These are phyloP conservation scores for Apogon hyalosoma DNA, from an alignment of 2,797 vertebrate genomes.

Conservation along the genomic window DNA sequence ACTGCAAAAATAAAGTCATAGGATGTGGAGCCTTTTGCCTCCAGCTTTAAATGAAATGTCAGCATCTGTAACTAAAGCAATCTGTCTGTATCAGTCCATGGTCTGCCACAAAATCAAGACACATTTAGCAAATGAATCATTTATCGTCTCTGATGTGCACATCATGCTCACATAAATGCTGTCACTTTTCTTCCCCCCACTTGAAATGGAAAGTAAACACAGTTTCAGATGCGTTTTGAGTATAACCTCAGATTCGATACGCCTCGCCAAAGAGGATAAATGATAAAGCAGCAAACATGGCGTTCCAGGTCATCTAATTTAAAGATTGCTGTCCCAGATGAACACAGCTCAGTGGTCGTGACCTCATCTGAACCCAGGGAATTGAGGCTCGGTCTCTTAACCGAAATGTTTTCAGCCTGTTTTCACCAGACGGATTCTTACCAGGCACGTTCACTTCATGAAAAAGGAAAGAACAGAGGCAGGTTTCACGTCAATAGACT, in stretches of 20 bases:
- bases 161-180: slow-evolving; percentile 25
- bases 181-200: slow-evolving; percentile 12
- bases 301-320: slow-evolving; percentile 44
- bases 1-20: slow-evolving; percentile 22
- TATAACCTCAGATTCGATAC: slow-evolving; percentile 13
- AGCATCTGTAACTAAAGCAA: slow-evolving; percentile 29
- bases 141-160: slow-evolving; percentile 5
- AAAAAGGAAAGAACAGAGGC: not conserved
- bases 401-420: slow-evolving; percentile 14
- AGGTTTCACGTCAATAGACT: no score
- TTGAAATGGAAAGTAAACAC: slow-evolving; percentile 27
- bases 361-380: slow-evolving; percentile 29
- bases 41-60: slow-evolving; percentile 50
- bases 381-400: slow-evolving; percentile 9
- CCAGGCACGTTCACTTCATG: not conserved
- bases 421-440: slow-evolving; percentile 14
- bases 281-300: slow-evolving; percentile 30
- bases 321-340: slow-evolving; percentile 39
- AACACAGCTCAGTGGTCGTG: slow-evolving; percentile 25
- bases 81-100: slow-evolving; percentile 35
- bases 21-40: slow-evolving; percentile 21
- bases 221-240: slow-evolving; percentile 6
- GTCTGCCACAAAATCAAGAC: slow-evolving; percentile 37
- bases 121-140: slow-evolving; percentile 38
- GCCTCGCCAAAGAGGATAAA: slow-evolving; percentile 37